phyloP scores from a whole-genome alignment of 2,888 invertebrate species.

The Dolomedes plantarius region DNA sequence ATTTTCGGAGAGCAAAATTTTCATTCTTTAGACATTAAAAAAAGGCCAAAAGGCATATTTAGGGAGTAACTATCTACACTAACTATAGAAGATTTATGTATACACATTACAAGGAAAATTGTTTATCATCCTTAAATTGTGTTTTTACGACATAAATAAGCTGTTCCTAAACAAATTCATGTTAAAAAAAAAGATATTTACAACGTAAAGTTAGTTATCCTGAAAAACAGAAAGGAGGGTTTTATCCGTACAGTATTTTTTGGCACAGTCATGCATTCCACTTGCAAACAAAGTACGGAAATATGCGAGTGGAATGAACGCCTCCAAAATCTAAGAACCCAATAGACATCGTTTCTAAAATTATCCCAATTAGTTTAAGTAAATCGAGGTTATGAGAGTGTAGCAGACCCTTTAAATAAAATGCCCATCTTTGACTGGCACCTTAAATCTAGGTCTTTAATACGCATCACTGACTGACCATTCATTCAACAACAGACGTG shows the following conservation, averaged over 20 bases:
- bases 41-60: too few relatives aligned
- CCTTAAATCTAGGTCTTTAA: slow-evolving; percentile 55
- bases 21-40: too few relatives aligned
- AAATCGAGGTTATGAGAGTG: slow-evolving; percentile 57
- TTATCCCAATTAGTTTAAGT: slow-evolving; percentile 56
- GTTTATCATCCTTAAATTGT: too few relatives aligned
- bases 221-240: too few relatives aligned
- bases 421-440: slow-evolving; percentile 50
- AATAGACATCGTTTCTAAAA: slow-evolving; percentile 46
- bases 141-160: too few relatives aligned
- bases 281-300: slow-evolving; percentile 34
- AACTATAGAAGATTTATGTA: too few relatives aligned
- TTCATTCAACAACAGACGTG: not conserved
- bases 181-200: too few relatives aligned
- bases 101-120: too few relatives aligned
- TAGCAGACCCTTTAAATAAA: slow-evolving; percentile 56
- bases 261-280: slow-evolving; percentile 34
- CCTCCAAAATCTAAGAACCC: slow-evolving; percentile 19
- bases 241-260: not conserved
- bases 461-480: slow-evolving; percentile 48
- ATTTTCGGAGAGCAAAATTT: too few relatives aligned
- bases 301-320: slow-evolving; percentile 1
- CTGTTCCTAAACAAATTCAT: too few relatives aligned
- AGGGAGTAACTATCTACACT: too few relatives aligned
- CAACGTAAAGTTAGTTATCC: too few relatives aligned